Conservation (phyloP, 1,140 invertebrate genomes). For the Psilanteris sp. region DNA sequence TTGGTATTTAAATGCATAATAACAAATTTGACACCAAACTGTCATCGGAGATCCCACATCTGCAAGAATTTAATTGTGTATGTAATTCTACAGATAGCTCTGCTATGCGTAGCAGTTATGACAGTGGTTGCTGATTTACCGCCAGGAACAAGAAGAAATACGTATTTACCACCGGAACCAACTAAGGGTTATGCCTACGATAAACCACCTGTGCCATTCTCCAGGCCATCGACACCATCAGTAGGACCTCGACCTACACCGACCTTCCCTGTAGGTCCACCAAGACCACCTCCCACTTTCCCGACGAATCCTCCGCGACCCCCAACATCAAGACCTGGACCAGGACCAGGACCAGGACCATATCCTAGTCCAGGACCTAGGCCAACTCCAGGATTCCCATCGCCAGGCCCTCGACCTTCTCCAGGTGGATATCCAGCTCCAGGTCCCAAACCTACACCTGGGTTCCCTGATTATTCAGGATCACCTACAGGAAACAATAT, state of each 20-base stretch:
- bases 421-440: slow-evolving; percentile 66
- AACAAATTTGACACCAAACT: too few species aligned
- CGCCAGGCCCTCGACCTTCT: slow-evolving; percentile 30
- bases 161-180: slow-evolving; percentile 83
- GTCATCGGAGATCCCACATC: too few species aligned
- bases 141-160: slow-evolving; percentile 81
- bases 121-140: slow-evolving; percentile 71
- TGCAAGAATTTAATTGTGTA: neutral
- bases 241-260: slow-evolving; percentile 59
- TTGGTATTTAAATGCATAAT: too few species aligned
- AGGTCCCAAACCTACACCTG: slow-evolving; percentile 69
- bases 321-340: slow-evolving; percentile 26
- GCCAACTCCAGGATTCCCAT: slow-evolving; percentile 56
- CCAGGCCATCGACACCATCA: slow-evolving; percentile 70
- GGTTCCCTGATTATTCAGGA: slow-evolving; percentile 71
- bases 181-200: slow-evolving; percentile 83
- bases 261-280: slow-evolving; percentile 57
- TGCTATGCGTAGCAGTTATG: slow-evolving; percentile 76
- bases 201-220: slow-evolving; percentile 82
- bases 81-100: slow-evolving; percentile 63
- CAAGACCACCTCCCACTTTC: slow-evolving; percentile 56
- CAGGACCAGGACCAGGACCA: too few species aligned
- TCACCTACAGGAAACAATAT: slow-evolving; percentile 59
- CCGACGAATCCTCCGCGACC: slow-evolving; percentile 61
- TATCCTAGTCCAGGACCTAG: slow-evolving; percentile 51